Percentiles rank a stretch among this genome's conserved stretches.
Conservation (phyloP, 2,113 vertebrate genomes). For the Notothenia rossii region DNA sequence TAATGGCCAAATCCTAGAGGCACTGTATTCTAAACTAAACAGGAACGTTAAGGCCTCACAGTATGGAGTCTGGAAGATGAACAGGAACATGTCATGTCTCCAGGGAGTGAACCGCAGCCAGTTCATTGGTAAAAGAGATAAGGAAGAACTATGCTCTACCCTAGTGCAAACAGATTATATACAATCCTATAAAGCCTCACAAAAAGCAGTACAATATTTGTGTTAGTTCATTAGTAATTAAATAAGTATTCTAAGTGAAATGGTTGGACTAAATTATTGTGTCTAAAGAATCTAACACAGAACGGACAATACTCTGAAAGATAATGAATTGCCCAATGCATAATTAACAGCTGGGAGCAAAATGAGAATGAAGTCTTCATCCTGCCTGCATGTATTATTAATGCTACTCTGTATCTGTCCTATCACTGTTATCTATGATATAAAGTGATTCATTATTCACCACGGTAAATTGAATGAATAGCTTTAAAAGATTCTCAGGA, state of each 20-base stretch:
- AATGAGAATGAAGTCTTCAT: constrained; percentile 61
- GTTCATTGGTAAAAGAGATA: constrained; percentile 38
- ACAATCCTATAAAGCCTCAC: constrained; percentile 6
- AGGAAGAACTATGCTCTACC: not conserved
- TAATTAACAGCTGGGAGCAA: constrained; percentile 64
- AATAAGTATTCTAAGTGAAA: constrained; percentile 1
- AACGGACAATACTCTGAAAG: constrained; percentile 33
- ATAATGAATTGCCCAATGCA: constrained; percentile 64
- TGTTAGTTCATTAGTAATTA: constrained; percentile 8
- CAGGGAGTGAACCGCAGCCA: constrained; percentile 10
- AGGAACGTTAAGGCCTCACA: constrained; percentile 29
- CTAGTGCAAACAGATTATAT: not conserved
- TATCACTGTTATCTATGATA: constrained; percentile 56
- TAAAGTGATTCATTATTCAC: constrained; percentile 67
- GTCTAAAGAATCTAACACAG: constrained; percentile 19
- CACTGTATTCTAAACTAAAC: constrained; percentile 39
- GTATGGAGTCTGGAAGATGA: constrained; percentile 42
- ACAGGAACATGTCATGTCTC: constrained; percentile 18
- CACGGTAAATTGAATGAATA: constrained; percentile 56
- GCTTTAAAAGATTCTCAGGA: constrained; percentile 45
- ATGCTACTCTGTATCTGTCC: constrained; percentile 61
- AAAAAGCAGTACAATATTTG: not conserved
- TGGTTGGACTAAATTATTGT: not conserved
- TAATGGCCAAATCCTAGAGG: constrained; percentile 46
- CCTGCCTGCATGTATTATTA: constrained; percentile 70